Conservation (phyloP, 2,113 vertebrate genomes). For the Vulpes vulpes region DNA sequence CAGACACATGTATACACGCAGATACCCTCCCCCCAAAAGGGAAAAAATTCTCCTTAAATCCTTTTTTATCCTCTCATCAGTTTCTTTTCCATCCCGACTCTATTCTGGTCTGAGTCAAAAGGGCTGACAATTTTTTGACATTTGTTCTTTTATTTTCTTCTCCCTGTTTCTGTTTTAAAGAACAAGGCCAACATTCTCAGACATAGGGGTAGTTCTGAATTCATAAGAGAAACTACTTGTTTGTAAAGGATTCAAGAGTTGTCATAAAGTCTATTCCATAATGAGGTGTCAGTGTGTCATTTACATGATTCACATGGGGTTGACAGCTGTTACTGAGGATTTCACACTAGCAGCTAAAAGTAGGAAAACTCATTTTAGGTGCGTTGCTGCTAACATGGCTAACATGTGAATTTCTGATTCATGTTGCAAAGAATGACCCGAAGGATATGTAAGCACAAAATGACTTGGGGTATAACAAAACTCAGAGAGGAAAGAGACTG, state of each 20-base stretch:
- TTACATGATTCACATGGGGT: background rate
- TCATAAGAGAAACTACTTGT: background rate
- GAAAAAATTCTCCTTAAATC: background rate
- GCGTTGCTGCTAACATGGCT: background rate
- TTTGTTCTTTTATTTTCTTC: background rate
- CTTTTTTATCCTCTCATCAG: background rate
- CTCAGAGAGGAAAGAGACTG: conserved; percentile 5
- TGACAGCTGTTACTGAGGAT: background rate
- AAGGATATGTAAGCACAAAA: conserved; percentile 24
- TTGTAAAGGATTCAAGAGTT: background rate
- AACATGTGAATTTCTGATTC: background rate
- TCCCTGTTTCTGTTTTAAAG: background rate
- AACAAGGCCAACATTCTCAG: background rate
- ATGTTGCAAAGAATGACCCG: background rate
- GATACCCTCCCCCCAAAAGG: background rate
- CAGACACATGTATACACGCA: background rate
- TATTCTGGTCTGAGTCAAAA: background rate
- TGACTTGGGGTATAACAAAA: conserved; percentile 32
- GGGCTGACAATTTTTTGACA: background rate
- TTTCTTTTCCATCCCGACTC: background rate
- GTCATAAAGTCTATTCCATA: background rate
- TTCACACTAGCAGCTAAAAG: background rate
- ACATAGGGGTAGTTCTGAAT: background rate
- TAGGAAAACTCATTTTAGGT: background rate
- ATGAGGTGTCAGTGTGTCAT: background rate